A percentile compares a stretch with the other conserved stretches of the same genome.
Conservation (phyloP, 2,113 vertebrate genomes). For the Blennius ocellaris region DNA sequence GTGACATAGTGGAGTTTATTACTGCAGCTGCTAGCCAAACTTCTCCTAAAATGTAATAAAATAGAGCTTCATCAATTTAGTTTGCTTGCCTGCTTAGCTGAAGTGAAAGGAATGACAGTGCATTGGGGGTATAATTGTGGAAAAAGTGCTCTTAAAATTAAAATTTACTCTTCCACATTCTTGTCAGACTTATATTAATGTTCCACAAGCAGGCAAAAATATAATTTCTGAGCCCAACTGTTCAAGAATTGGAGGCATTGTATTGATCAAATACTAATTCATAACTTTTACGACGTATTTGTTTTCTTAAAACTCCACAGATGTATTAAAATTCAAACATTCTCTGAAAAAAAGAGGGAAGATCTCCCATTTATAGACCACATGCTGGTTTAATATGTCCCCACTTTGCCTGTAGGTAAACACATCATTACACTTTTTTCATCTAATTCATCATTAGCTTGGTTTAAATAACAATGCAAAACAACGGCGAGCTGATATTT, state of each 20-base stretch:
- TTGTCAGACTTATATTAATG: constrained; percentile 1
- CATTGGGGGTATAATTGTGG: neutral
- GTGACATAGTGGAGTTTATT: constrained; percentile 9
- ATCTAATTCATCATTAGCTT: constrained; percentile 49
- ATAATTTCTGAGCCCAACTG: neutral
- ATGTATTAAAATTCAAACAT: too few species aligned
- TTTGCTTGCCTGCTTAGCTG: neutral
- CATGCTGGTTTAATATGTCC: constrained; percentile 47
- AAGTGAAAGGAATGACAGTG: neutral
- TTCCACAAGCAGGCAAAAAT: constrained; percentile 1
- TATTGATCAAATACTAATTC: neutral
- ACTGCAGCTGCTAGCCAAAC: constrained; percentile 13
- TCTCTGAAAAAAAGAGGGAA: neutral
- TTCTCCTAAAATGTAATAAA: neutral
- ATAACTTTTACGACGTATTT: neutral
- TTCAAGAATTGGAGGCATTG: neutral
- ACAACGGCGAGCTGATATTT: constrained; percentile 32
- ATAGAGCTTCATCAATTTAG: neutral
- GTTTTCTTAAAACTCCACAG: too few species aligned
- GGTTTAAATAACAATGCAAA: constrained; percentile 41
- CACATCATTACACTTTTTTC: constrained; percentile 12
- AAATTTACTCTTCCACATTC: neutral
- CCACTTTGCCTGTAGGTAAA: constrained; percentile 28
- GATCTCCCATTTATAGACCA: neutral
- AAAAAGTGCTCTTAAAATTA: neutral